Conservation (phyloP, 2,888 invertebrate species). For the Philhelius pedissequus region DNA sequence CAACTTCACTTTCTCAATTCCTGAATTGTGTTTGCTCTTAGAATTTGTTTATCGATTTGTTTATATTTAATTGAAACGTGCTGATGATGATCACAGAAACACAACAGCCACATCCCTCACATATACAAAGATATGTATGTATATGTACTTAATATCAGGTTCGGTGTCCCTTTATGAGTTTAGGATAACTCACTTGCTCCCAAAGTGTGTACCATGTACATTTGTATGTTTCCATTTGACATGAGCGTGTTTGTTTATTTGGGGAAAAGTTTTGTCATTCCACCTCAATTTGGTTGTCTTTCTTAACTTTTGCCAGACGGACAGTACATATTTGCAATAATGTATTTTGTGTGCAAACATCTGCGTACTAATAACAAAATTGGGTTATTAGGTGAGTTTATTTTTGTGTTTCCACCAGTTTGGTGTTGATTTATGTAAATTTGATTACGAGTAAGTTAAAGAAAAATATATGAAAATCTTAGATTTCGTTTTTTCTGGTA, state of each 20-base stretch:
- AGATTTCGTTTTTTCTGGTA: background rate
- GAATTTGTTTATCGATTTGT: slow-evolving; percentile 70
- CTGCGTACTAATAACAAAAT: slow-evolving; percentile 55
- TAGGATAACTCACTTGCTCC: slow-evolving; percentile 17
- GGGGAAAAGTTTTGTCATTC: slow-evolving; percentile 70
- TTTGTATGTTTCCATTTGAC: slow-evolving; percentile 43
- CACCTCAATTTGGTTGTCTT: slow-evolving; percentile 41
- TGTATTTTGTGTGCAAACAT: slow-evolving; percentile 69
- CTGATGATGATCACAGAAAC: slow-evolving; percentile 36
- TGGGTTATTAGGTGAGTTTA: slow-evolving; percentile 70
- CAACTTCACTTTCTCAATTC: slow-evolving; percentile 4
- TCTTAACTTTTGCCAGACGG: slow-evolving; percentile 41
- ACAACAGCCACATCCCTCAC: background rate
- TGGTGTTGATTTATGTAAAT: slow-evolving; percentile 19
- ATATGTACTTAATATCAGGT: no score
- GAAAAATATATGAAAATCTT: background rate
- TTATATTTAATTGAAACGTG: slow-evolving; percentile 72
- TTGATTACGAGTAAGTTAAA: background rate
- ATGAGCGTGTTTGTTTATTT: slow-evolving; percentile 59
- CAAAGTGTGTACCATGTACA: slow-evolving; percentile 27
- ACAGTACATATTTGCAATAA: slow-evolving; percentile 47
- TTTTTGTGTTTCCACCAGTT: slow-evolving; percentile 60
- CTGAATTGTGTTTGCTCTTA: slow-evolving; percentile 55
- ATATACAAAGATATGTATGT: no score
- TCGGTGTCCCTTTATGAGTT: slow-evolving; percentile 22